Conservation (phyloP, 2,113 vertebrate genomes). For the Centropus unirufus region DNA sequence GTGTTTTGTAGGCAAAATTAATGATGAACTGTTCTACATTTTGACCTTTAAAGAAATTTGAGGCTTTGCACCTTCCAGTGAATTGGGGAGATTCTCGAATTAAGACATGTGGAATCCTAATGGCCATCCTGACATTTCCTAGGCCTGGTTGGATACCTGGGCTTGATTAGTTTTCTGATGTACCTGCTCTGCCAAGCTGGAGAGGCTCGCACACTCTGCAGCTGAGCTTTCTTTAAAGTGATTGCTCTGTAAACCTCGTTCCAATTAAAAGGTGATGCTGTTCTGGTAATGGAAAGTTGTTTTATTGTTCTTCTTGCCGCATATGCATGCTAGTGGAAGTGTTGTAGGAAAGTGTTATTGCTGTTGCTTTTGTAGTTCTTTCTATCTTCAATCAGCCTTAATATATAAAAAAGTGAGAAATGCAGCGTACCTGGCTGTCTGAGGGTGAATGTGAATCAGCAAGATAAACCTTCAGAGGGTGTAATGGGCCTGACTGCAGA, state of each 20-base stretch:
- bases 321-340: background rate
- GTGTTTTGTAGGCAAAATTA: conserved; percentile 53
- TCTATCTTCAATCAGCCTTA: conserved; percentile 51
- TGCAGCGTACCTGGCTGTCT: conserved; percentile 27
- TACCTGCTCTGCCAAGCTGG: conserved; percentile 7
- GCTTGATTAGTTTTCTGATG: conserved; percentile 55
- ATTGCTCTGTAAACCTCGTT: conserved; percentile 45
- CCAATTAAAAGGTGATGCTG: conserved; percentile 60
- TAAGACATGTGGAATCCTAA: conserved; percentile 47
- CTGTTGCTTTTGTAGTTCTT: conserved; percentile 17
- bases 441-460: background rate
- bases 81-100: conserved; percentile 44
- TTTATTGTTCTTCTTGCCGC: conserved; percentile 50
- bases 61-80: background rate
- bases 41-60: conserved; percentile 46
- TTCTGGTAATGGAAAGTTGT: conserved; percentile 64
- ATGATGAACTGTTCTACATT: conserved; percentile 35
- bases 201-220: background rate
- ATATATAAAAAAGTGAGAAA: conserved; percentile 34
- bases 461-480: conserved; percentile 36
- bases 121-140: conserved; percentile 68
- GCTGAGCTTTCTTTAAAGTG: conserved; percentile 10
- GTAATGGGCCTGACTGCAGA: conserved; percentile 25
- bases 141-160: conserved; percentile 47
- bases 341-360: background rate